These are phyloP conservation scores for Pantherophis alleghaniensis DNA, from an alignment of 2,797 vertebrate genomes.

Conservation along the genomic window DNA sequence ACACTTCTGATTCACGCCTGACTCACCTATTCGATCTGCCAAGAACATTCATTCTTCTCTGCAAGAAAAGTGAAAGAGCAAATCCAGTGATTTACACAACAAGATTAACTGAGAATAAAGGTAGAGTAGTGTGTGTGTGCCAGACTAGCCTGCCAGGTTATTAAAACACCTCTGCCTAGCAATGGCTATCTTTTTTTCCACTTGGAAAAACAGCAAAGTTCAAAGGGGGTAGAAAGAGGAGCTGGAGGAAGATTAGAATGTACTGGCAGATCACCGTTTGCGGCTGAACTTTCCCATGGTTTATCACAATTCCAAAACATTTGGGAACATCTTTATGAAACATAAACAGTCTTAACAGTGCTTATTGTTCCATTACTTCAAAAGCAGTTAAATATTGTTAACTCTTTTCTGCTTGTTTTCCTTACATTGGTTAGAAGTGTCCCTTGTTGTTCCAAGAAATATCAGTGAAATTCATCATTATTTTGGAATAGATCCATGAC, in stretches of 20 bases:
- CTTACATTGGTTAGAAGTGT: not conserved
- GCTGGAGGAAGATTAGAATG: constrained; percentile 28
- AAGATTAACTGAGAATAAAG: constrained; percentile 59
- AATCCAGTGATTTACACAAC: constrained; percentile 46
- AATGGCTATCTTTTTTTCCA: constrained; percentile 28
- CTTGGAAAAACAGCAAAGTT: constrained; percentile 35
- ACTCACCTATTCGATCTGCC: constrained; percentile 55
- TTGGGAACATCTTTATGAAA: not conserved
- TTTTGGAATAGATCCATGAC: not conserved
- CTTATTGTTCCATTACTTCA: constrained; percentile 26
- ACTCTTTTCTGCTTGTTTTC: constrained; percentile 6
- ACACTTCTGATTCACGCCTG: constrained; percentile 56
- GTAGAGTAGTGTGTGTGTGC: constrained; percentile 46
- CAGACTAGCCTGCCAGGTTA: constrained; percentile 27
- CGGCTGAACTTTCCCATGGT: not conserved
- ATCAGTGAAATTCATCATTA: not conserved
- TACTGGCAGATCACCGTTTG: constrained; percentile 14
- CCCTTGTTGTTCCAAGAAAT: not conserved
- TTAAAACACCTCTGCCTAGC: constrained; percentile 27
- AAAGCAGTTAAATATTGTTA: constrained; percentile 9
- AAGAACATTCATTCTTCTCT: constrained; percentile 65
- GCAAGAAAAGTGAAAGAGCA: constrained; percentile 30
- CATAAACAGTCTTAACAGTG: constrained; percentile 21
- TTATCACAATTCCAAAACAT: constrained; percentile 20
- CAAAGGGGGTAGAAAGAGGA: not conserved